These are phyloP conservation scores for Euwallacea similis DNA, from an alignment of 1,140 invertebrate genomes.

Conservation along the genomic window DNA sequence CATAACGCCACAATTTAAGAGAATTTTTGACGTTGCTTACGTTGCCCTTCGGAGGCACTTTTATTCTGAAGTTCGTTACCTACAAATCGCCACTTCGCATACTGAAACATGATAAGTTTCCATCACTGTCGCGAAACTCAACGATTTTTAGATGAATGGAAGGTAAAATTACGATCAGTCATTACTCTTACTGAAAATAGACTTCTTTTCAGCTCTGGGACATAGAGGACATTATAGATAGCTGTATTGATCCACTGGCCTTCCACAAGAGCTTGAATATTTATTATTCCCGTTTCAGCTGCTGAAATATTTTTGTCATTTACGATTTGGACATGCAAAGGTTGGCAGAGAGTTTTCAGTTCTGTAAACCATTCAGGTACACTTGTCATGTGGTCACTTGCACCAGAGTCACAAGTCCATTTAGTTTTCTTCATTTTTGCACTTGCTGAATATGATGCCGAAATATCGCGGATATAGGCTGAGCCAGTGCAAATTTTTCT, in stretches of 20 bases:
- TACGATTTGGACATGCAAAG: conserved; percentile 34
- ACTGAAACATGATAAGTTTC: conserved; percentile 26
- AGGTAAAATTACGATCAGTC: conserved; percentile 27
- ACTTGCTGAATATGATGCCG: conserved; percentile 7
- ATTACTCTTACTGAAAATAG: conserved; percentile 35
- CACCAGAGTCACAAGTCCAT: conserved; percentile 30
- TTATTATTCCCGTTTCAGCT: conserved; percentile 39
- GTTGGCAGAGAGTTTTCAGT: conserved; percentile 3
- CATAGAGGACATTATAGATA: conserved; percentile 27
- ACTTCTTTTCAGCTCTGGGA: conserved; percentile 22
- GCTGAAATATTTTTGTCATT: conserved; percentile 40
- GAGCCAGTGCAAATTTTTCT: background rate
- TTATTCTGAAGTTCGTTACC: conserved; percentile 27
- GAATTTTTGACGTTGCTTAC: conserved; percentile 10
- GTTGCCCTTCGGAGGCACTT: conserved; percentile 9
- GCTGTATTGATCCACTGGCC: conserved; percentile 20
- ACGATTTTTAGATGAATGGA: conserved; percentile 22
- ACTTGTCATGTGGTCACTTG: conserved; percentile 9
- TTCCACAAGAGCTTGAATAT: conserved; percentile 35
- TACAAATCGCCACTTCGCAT: conserved; percentile 22
- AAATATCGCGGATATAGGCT: conserved; percentile 24
- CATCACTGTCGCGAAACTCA: conserved; percentile 27
- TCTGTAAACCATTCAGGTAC: conserved; percentile 6
- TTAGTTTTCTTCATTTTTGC: conserved; percentile 5
- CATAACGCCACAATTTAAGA: conserved; percentile 51